Conservation (phyloP, 2,797 vertebrate genomes). For the Eupleurogrammus muticus region DNA sequence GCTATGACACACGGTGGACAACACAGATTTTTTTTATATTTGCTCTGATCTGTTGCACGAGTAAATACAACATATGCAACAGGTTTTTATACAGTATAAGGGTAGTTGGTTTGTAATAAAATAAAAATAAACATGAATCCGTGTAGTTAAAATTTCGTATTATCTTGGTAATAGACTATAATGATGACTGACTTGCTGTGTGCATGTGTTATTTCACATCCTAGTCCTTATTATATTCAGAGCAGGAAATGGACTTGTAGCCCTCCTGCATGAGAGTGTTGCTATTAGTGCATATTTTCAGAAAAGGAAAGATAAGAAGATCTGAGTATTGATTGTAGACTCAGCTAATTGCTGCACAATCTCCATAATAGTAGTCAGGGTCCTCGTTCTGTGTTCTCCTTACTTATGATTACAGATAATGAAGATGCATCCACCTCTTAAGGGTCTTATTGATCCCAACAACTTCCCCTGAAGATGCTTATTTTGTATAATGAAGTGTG, state of each 20-base stretch:
- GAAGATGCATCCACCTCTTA: constrained; percentile 15
- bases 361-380: constrained; percentile 27
- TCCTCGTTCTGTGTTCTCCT: constrained; percentile 9
- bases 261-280: constrained; percentile 6
- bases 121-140: not conserved
- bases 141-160: not conserved
- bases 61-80: not conserved
- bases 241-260: constrained; percentile 1
- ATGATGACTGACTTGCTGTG: not conserved
- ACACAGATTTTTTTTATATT: not conserved
- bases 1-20: not conserved
- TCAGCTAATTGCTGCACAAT: constrained; percentile 28
- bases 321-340: constrained; percentile 43
- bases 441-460: constrained; percentile 34
- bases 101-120: not conserved
- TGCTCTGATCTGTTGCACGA: not conserved
- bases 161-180: not conserved
- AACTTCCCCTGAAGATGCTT: constrained; percentile 9
- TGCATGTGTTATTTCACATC: not conserved
- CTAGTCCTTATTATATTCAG: constrained; percentile 5
- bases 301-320: constrained; percentile 25
- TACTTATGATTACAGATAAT: constrained; percentile 32
- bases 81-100: not conserved
- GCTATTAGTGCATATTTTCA: constrained; percentile 31
- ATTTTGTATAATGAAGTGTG: constrained; percentile 28